Percentiles rank a stretch among this genome's conserved stretches.
Conservation (phyloP, 2,888 invertebrate genomes). For the Tiliacea aurago region DNA sequence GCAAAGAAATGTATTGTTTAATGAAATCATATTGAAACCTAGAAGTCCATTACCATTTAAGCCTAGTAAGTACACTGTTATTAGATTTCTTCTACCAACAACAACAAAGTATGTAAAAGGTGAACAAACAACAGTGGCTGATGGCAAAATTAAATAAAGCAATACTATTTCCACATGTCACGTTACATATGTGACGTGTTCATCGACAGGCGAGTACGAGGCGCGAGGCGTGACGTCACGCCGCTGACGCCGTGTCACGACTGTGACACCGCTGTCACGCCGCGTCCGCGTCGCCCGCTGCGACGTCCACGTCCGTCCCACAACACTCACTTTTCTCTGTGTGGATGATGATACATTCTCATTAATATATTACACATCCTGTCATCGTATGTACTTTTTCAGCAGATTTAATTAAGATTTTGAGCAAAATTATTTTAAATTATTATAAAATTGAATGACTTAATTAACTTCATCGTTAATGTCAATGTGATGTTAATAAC, state of each 20-base stretch:
- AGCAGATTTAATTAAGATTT: conserved; percentile 8
- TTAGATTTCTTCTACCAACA: conserved; percentile 15
- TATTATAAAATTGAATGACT: neutral
- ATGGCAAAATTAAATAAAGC: conserved; percentile 82
- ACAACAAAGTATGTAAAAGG: conserved; percentile 35
- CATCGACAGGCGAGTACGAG: conserved; percentile 73
- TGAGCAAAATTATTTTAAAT: too few relatives aligned
- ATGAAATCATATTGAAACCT: neutral
- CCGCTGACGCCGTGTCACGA: conserved; percentile 40
- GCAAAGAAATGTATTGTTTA: neutral
- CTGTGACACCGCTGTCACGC: conserved; percentile 56
- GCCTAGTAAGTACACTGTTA: neutral
- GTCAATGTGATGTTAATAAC: neutral
- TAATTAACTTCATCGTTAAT: conserved; percentile 8
- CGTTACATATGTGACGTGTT: conserved; percentile 78
- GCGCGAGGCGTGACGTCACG: conserved; percentile 60
- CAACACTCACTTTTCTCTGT: conserved; percentile 26
- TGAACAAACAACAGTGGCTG: conserved; percentile 67
- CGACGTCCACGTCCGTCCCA: conserved; percentile 25
- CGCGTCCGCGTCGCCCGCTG: conserved; percentile 39
- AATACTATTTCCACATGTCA: conserved; percentile 85
- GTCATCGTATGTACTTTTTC: conserved; percentile 6
- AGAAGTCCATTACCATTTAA: neutral
- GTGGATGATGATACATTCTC: conserved; percentile 19
- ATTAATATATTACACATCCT: conserved; percentile 8